Base-by-base conservation (phyloP, 2,888 invertebrate genomes). In the Oscheius myriophilus region DNA sequence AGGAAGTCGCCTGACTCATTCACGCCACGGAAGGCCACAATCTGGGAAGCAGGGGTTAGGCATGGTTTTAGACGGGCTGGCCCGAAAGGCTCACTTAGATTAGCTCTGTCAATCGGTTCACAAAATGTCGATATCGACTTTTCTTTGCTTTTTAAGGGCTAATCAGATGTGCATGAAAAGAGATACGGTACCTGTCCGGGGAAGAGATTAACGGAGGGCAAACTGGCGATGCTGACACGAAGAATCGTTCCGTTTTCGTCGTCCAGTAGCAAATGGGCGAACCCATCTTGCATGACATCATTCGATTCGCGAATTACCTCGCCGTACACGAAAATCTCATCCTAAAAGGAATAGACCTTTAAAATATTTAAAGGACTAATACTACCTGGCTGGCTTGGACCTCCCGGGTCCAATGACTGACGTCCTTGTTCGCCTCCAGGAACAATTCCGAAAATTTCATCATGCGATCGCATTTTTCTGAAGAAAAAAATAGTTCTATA, bases 171-270 rank as follows among this genome's bases (percentile, higher is more conserved):
- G n/a, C n/a, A n/a, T n/a, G n/a, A n/a, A n/a, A n/a, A n/a, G n/a
- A n/a, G n/a, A n/a, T n/a, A n/a, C n/a, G n/a, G n/a, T n/a, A 65
- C 65, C 46, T 55, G 49, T 55, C 76, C 76, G 3, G 72, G 70
- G 52, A 76, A 76, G 0, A 76, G 52, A 1, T 69, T 57, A 16
- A 72, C 71, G 2, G 68, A 68, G 12, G 59, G n/a, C 6, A 72
- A n/a, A 42, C 74, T 67, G 45, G 62, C 62, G n/a, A 76, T 46
- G 33, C 72, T 66, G 23, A 76, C 21, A 0, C 52, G 61, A n/a
- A 76, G n/a, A 42, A 74, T 59, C 11, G 72, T 58, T 16, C 76
- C 73, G 23, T 71, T 65, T 41, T 74, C 73, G 33, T 76, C 72
- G 41, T 76, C 71, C 23, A 69, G 59, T 71, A 73, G 70, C 14